Evolutionary conservation across 2,113 vertebrate species (phyloP), one percentile per base, ranked within the genome.

Genomic region (Amblyopsis rosae): DNA sequence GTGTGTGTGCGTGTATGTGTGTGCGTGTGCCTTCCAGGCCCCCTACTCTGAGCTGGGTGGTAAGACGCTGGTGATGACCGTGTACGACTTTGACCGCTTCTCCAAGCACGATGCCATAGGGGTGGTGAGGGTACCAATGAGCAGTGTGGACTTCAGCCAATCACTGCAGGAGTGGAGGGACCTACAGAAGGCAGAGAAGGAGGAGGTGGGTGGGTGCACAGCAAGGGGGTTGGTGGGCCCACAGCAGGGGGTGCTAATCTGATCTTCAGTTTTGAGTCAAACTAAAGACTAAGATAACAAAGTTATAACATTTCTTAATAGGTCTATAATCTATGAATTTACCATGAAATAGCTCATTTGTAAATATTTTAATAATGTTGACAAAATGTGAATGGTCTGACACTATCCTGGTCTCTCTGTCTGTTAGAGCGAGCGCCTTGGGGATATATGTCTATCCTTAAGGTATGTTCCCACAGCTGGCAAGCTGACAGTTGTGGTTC

Each of bases 21-120:
- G 65, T 67, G 35, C 48, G 15, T 67, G 15, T 55, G 54, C 47
- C 53, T 50, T 60, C 33, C 60, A 98, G 96, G 94, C 96, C 61
- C 94, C 95, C 0, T 98, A 99, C 79, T 92, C 95, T 0, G 97
- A 98, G 88, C 80, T 99, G 70, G 96, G 98, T 7, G 98, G 98
- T 61, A 98, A 96, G 91, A 97, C 95, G 5, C 92, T 98, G 82
- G 94, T 96, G 85, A 94, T 98, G 96, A 95, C 95, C 1, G 94
- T 97, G 32, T 98, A 97, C 51, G 96, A 97, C 84, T 98, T 98
- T 73, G 96, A 98, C 83, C 96, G 96, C 48, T 98, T 98, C 90
- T 98, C 96, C 71, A 97, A 99, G 84, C 98, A 99, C 12, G 98
- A 99, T 57, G 95, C 96, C 72, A 98, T 98, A 15, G 98, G 98